phyloP scores from a whole-genome alignment of 2,888 invertebrate genomes.

The Drosophila anomelani region DNA sequence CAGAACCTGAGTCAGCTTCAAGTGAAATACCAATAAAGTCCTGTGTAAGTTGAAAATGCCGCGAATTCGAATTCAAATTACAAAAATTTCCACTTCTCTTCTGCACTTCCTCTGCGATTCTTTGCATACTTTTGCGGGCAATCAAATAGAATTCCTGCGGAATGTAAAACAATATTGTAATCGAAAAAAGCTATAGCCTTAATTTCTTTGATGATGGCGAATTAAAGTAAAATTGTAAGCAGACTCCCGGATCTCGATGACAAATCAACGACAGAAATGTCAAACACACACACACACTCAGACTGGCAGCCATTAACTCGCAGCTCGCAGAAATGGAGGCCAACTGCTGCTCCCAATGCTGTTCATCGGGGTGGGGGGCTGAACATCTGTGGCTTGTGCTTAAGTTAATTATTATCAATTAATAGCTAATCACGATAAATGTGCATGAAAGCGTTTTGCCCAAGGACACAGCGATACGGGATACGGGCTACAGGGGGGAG shows the following conservation, averaged over 20 bases:
- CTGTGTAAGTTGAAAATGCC: slow-evolving; percentile 14
- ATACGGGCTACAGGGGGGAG: slow-evolving; percentile 1
- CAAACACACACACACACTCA: slow-evolving; percentile 2
- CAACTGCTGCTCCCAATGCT: slow-evolving; percentile 4
- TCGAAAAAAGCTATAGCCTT: neutral
- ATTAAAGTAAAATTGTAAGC: neutral
- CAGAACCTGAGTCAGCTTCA: slow-evolving; percentile 9
- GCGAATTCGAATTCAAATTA: slow-evolving; percentile 11
- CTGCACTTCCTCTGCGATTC: neutral
- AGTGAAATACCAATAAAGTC: slow-evolving; percentile 15
- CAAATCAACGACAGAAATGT: slow-evolving; percentile 25
- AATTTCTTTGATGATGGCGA: slow-evolving; percentile 6
- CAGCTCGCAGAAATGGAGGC: neutral
- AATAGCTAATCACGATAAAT: slow-evolving; percentile 79
- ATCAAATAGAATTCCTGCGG: slow-evolving; percentile 6
- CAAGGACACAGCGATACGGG: slow-evolving; percentile 36
- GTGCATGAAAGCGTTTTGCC: slow-evolving; percentile 68
- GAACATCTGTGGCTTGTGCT: slow-evolving; percentile 72
- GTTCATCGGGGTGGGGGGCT: slow-evolving; percentile 8
- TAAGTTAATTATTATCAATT: slow-evolving; percentile 80
- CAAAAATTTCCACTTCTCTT: neutral
- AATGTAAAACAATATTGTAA: slow-evolving; percentile 11
- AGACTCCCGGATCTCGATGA: neutral
- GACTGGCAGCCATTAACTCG: neutral
- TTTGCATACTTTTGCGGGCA: slow-evolving; percentile 19